Conservation (phyloP, 2,113 vertebrate species). For the Platanista minor region DNA sequence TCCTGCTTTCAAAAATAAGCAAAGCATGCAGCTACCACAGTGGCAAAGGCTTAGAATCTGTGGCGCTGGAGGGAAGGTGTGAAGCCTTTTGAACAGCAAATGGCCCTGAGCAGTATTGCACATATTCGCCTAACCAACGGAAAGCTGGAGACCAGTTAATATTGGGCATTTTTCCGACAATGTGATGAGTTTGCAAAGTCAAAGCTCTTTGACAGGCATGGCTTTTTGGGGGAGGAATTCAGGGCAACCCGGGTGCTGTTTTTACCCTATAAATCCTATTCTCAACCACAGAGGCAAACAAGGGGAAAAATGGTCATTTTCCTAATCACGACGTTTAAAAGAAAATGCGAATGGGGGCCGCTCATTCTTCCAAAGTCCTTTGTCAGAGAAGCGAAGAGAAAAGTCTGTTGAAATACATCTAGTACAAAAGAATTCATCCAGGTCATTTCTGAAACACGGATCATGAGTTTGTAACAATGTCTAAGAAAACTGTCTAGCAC, state of each 20-base stretch:
- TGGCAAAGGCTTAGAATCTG: slow-evolving; percentile 60
- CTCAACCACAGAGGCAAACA: not conserved
- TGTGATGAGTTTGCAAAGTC: slow-evolving; percentile 54
- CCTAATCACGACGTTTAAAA: not conserved
- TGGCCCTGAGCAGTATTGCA: slow-evolving; percentile 60
- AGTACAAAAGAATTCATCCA: not conserved
- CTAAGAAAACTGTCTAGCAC: not conserved
- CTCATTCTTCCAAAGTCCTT: slow-evolving; percentile 41
- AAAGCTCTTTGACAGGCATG: not conserved
- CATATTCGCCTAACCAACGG: slow-evolving; percentile 52
- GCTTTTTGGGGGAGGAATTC: slow-evolving; percentile 4
- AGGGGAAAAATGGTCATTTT: slow-evolving; percentile 5
- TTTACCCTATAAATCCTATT: not conserved
- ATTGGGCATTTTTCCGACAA: slow-evolving; percentile 45
- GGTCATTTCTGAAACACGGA: slow-evolving; percentile 28
- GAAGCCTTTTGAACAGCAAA: slow-evolving; percentile 73
- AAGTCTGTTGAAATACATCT: not conserved
- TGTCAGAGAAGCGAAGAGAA: slow-evolving; percentile 20
- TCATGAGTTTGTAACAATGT: slow-evolving; percentile 1
- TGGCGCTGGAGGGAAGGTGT: slow-evolving; percentile 55
- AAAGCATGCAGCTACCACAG: slow-evolving; percentile 38
- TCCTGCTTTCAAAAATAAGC: slow-evolving; percentile 69
- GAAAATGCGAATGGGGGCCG: not conserved
- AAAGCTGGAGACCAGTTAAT: slow-evolving; percentile 53
- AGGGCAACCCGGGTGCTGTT: not conserved